Base-by-base conservation (phyloP, 2,888 invertebrate genomes). In the Plagodis dolabraria region DNA sequence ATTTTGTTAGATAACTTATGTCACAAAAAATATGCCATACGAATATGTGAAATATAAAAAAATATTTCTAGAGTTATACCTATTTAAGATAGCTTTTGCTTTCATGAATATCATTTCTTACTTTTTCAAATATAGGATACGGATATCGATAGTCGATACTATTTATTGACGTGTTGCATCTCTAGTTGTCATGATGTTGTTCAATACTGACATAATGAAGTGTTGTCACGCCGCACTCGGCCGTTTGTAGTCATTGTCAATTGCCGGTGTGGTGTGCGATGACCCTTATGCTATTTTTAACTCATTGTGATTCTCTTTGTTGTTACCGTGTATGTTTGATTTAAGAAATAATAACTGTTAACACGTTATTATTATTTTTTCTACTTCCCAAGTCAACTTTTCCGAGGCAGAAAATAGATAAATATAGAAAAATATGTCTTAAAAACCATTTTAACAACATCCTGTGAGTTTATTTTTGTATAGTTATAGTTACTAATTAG, bases 181-280 rank as follows among this genome's bases (percentile, higher is more conserved):
- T 62, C 82, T 80, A 76, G 22, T 60, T 57, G 63, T 62, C 57
- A 72, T 70, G 77, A 77, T 79, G 77, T 78, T 80, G 76, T 72
- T 85, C 84, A 85, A 85, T 87, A 79, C 80, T 72, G 80, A 81
- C 78, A 87, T 89, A 89, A 90, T 89, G 87, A 87, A 89, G 89
- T 89, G 89, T 85, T 78, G 87, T 89, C 86, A 85, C 85, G 85
- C 80, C 77, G 80, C 83, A 78, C 79, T 76, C 77, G 76, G 69
- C 74, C 71, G 72, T 69, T 74, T 71, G 73, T 74, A 72, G 68
- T 70, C 57, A 68, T 75, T 74, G 75, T 78, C 70, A 67, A 70
- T 70, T 71, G 70, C 61, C 59, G 46, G 64, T 50, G 68, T 68
- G 65, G 74, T 74, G 76, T 76, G 80, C 72, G 74, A 60, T 64